phyloP scores from a whole-genome alignment of 2,888 invertebrate genomes.

The Formica aserva region DNA sequence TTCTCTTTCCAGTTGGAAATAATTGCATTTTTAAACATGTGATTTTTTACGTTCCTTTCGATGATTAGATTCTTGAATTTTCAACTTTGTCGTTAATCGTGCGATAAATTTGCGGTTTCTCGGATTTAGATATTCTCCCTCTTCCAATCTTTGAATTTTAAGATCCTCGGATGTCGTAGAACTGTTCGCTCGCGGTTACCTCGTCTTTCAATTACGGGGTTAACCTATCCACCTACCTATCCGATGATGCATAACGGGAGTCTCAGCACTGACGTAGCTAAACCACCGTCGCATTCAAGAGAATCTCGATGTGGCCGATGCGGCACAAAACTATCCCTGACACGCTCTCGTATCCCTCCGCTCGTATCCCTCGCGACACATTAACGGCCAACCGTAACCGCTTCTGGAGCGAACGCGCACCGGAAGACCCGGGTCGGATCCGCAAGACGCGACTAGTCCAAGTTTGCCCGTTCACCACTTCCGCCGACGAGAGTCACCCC shows the following conservation, averaged over 20 bases:
- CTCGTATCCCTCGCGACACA: not conserved
- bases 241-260: conserved; percentile 10
- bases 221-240: not conserved
- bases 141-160: not conserved
- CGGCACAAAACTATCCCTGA: conserved; percentile 41
- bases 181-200: not conserved
- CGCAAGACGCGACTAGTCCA: conserved; percentile 67
- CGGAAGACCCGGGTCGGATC: conserved; percentile 56
- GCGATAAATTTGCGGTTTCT: conserved; percentile 9
- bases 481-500: conserved; percentile 64
- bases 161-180: not conserved
- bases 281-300: not conserved
- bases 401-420: conserved; percentile 60
- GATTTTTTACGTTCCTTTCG: not conserved
- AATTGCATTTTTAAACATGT: not conserved
- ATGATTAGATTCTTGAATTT: not conserved
- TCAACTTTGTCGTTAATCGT: not conserved
- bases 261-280: not conserved
- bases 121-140: not conserved
- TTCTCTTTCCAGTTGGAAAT: not conserved
- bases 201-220: not conserved
- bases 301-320: conserved; percentile 23
- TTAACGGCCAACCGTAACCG: conserved; percentile 54
- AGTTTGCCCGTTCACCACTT: conserved; percentile 73
- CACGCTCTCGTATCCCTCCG: not conserved